These are phyloP conservation scores for Pilophorus perplexus DNA, from an alignment of 2,888 invertebrate species.

Conservation along the genomic window DNA sequence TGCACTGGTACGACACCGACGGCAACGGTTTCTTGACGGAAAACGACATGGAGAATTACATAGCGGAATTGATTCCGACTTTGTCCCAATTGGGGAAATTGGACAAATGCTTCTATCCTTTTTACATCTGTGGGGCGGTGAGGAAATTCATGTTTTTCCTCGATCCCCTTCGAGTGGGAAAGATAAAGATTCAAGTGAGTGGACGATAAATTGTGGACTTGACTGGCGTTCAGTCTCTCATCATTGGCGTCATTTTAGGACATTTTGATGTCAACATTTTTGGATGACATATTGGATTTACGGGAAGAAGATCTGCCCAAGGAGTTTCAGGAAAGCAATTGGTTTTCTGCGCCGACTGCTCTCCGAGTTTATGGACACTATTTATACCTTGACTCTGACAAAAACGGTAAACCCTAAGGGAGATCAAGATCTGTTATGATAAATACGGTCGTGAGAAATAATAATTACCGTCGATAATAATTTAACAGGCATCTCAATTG, in stretches of 20 bases:
- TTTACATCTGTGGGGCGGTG: constrained; percentile 94
- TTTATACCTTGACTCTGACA: constrained; percentile 86
- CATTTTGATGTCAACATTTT: constrained; percentile 83
- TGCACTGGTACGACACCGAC: constrained; percentile 87
- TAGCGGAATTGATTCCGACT: constrained; percentile 87
- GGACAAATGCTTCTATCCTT: constrained; percentile 89
- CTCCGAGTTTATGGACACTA: constrained; percentile 90
- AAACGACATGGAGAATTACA: constrained; percentile 90
- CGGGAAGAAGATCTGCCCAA: constrained; percentile 79
- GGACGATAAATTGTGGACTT: neutral
- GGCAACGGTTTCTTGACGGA: constrained; percentile 88
- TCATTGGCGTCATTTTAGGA: constrained; percentile 60
- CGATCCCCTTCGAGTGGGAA: constrained; percentile 81
- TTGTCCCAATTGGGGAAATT: constrained; percentile 83
- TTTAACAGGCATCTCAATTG: too few species aligned
- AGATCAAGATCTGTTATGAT: too few species aligned
- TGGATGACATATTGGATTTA: constrained; percentile 86
- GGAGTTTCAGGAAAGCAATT: constrained; percentile 81
- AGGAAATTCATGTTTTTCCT: constrained; percentile 94
- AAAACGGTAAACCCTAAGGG: constrained; percentile 58
- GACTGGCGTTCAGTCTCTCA: too few species aligned
- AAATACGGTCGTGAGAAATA: too few species aligned
- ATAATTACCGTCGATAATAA: too few species aligned
- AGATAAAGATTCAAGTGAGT: constrained; percentile 67
- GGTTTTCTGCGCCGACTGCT: constrained; percentile 87